phyloP scores from a whole-genome alignment of 2,113 vertebrate genomes.

The Lophochroa leadbeateri region DNA sequence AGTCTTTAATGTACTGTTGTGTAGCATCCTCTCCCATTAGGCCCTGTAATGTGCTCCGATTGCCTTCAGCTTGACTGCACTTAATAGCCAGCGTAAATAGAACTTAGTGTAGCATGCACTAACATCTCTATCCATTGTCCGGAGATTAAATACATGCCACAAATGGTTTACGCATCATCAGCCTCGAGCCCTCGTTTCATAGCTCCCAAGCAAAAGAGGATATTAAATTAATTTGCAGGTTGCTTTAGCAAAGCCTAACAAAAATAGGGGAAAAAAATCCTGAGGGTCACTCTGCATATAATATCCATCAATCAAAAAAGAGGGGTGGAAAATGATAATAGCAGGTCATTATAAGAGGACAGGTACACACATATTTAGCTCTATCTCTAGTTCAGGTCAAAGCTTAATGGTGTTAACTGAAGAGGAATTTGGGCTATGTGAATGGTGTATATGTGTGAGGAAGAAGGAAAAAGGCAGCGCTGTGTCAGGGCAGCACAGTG shows the following conservation, averaged over 20 bases:
- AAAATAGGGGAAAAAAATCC: constrained; percentile 52
- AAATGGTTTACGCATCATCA: constrained; percentile 89
- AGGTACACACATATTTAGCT: constrained; percentile 69
- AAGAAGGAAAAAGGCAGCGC: constrained; percentile 46
- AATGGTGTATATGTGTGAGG: constrained; percentile 10
- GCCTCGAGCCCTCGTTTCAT: constrained; percentile 81
- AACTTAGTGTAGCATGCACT: constrained; percentile 89
- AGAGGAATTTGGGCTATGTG: constrained; percentile 45
- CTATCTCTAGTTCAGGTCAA: constrained; percentile 56
- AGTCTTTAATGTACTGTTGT: constrained; percentile 87
- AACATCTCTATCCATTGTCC: constrained; percentile 91
- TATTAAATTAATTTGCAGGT: constrained; percentile 92
- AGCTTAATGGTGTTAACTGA: constrained; percentile 57
- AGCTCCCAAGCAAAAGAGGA: constrained; percentile 84
- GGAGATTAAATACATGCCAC: constrained; percentile 90
- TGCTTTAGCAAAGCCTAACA: constrained; percentile 86
- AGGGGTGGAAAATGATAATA: constrained; percentile 68
- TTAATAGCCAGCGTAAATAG: constrained; percentile 91
- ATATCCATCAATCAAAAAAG: constrained; percentile 75
- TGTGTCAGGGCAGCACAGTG: constrained; percentile 2
- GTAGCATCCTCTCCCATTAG: constrained; percentile 86
- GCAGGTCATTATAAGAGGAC: constrained; percentile 60
- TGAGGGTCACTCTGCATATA: constrained; percentile 70
- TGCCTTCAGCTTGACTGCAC: constrained; percentile 87
- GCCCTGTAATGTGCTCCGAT: constrained; percentile 86